Evolutionary conservation across 2,888 invertebrate genomes (phyloP), one percentile per base, ranked within the genome.

Genomic region (Trissonchulus sp.): DNA sequence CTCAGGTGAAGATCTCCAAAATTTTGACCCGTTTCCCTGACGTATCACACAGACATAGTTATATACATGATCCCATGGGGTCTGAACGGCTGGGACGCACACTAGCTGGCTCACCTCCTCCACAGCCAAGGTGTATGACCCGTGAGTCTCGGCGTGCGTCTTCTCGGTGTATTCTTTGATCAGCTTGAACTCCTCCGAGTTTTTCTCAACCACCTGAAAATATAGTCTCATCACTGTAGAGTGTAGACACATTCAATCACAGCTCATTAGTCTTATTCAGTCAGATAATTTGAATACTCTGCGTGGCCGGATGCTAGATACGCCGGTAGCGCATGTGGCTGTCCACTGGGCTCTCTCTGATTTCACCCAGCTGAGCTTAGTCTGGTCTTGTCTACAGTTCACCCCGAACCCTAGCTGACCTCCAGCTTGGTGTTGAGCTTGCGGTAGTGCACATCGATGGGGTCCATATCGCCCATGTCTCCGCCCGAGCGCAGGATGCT

Each of bases 141-240:
- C 88, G 85, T 99, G 98, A 0, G 98, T 98, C 2, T 89, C 86
- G 0, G 93, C 98, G 86, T 98, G 97, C 0, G 96, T 98, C 82
- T 97, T 98, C 80, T 88, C 88, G 0, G 93, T 90, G 84, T 97
- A 99, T 72, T 90, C 88, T 72, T 89, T 80, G 31, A 98, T 89
- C 77, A 91, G 84, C 33, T 88, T 84, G 85, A 89, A 97, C 83
- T 95, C 94, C 0, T 91, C 0, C 89, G 78, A 1, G 79, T 77
- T 75, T 87, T 88, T 28, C 90, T 89, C 68, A 96, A 77, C n/a
- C 0, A 91, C 89, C 85, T 86, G 79, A 36, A 79, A 2, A 31
- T 2, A 75, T 28, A 69, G 35, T 18, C 69, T 33, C n/a, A 8
- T n/a, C n/a, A n/a, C n/a, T n/a, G n/a, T n/a, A n/a, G 48, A 15